Percentiles rank a stretch among this genome's conserved stretches.
Conservation (phyloP, 2,113 vertebrate genomes). For the Pomatorhinus ruficollis region DNA sequence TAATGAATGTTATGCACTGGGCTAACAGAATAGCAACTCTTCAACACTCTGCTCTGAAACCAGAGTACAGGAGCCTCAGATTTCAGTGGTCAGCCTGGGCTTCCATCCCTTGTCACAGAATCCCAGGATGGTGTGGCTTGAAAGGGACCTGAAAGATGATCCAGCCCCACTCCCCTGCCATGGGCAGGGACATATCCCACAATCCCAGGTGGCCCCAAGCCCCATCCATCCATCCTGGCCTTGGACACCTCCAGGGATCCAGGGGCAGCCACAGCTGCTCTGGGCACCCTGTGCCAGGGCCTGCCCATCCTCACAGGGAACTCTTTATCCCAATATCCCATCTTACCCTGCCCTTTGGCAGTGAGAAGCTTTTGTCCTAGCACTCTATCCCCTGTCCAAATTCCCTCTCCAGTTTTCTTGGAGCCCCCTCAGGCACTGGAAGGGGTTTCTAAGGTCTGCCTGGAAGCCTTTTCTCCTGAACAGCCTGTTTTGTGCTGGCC, state of each 20-base stretch:
- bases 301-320: fast-evolving
- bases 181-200: not conserved
- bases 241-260: not conserved
- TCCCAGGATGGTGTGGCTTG: not conserved
- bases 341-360: not conserved
- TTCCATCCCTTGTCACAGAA: not conserved
- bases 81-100: not conserved
- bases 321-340: not conserved
- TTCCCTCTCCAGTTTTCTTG: not conserved
- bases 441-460: not conserved
- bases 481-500: not conserved
- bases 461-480: not conserved
- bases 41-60: fast-evolving
- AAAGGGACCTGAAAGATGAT: not conserved
- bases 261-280: not conserved
- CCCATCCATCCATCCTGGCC: fast-evolving
- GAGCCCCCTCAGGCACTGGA: not conserved
- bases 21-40: not conserved
- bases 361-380: not conserved
- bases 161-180: not conserved
- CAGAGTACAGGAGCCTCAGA: not conserved
- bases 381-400: not conserved
- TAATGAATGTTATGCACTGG: not conserved
- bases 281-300: not conserved
- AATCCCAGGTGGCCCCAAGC: fast-evolving